Conservation (phyloP, 30 jellyfish, hydroid and myxozoan species). For the Mastigias papua region DNA sequence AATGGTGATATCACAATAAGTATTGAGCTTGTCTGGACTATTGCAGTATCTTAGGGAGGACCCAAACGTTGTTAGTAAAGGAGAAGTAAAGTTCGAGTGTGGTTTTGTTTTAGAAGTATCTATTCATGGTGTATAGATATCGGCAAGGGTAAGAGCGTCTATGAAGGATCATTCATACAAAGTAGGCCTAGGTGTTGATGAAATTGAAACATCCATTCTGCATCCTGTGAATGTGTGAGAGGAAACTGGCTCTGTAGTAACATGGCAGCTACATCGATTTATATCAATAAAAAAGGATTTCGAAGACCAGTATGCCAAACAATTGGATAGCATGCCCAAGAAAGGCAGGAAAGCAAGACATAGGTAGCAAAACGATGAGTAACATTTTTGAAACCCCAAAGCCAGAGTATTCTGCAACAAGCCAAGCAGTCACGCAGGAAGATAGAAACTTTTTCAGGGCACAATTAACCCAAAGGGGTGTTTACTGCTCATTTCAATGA, state of each 20-base stretch:
- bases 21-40: not conserved
- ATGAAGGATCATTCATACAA: not conserved
- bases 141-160: not conserved
- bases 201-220: not conserved
- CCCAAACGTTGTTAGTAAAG: not conserved
- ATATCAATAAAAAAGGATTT: not conserved
- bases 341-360: not conserved
- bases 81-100: not conserved
- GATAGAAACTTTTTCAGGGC: slow-evolving; percentile 6
- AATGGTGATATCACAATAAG: no score
- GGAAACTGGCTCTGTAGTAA: not conserved
- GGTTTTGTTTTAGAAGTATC: not conserved
- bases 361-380: not conserved
- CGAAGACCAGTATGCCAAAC: not conserved
- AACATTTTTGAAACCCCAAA: no score
- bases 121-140: not conserved
- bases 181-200: not conserved
- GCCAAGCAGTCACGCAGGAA: not conserved
- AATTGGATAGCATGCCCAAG: not conserved
- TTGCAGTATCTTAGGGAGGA: not conserved
- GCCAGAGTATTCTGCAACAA: not conserved
- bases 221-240: not conserved
- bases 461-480: not conserved
- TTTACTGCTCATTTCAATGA: slow-evolving; percentile 39
- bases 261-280: not conserved